Conservation (phyloP, 2,888 invertebrate genomes). For the Clostera curtula region DNA sequence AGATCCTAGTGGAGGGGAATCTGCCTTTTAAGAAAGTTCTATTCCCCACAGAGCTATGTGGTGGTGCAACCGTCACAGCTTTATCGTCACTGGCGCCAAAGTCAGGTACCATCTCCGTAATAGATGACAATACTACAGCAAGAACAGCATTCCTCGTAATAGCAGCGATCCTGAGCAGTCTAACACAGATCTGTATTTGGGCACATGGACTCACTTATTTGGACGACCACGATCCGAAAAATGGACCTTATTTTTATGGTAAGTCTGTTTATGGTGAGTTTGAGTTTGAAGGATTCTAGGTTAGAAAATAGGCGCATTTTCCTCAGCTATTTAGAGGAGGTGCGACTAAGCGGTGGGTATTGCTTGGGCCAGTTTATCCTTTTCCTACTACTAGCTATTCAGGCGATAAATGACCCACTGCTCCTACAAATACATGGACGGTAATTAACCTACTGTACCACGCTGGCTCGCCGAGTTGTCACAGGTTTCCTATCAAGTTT, state of each 20-base stretch:
- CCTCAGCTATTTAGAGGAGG: too few relatives aligned
- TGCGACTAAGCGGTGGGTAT: too few relatives aligned
- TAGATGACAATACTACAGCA: slow-evolving; percentile 13
- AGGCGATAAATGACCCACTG: too few relatives aligned
- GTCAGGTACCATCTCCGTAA: slow-evolving; percentile 4
- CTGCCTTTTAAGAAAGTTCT: background rate
- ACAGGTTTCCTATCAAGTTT: too few relatives aligned
- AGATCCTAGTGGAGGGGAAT: too few relatives aligned
- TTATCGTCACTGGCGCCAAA: slow-evolving; percentile 1
- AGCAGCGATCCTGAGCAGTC: slow-evolving; percentile 36
- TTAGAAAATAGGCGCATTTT: too few relatives aligned
- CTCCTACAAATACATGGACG: too few relatives aligned
- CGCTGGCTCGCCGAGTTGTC: too few relatives aligned
- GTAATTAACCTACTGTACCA: too few relatives aligned
- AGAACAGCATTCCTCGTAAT: slow-evolving; percentile 34
- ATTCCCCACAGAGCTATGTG: slow-evolving; percentile 40
- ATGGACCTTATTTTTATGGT: slow-evolving; percentile 61
- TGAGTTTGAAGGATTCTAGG: too few relatives aligned
- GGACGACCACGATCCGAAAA: slow-evolving; percentile 57
- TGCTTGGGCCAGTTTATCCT: too few relatives aligned
- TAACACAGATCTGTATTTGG: slow-evolving; percentile 55
- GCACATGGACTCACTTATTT: slow-evolving; percentile 55
- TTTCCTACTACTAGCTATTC: too few relatives aligned
- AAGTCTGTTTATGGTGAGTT: slow-evolving; percentile 6
- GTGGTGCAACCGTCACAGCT: slow-evolving; percentile 20